phyloP scores from a whole-genome alignment of 1,140 invertebrate genomes.

The Papilio xuthus region DNA sequence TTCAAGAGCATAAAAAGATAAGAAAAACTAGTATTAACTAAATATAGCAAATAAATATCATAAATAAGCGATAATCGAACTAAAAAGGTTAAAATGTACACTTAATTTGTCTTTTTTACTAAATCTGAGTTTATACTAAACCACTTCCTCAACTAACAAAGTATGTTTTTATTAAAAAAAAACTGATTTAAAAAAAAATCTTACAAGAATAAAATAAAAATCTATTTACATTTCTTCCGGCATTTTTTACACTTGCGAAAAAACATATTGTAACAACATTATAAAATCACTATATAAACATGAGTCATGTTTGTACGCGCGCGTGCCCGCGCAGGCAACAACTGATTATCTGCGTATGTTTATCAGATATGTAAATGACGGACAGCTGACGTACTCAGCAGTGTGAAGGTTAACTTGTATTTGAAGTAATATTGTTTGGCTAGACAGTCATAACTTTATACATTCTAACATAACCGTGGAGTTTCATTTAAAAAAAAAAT shows the following conservation, averaged over 20 bases:
- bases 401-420: not conserved
- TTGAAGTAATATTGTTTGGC: too few relatives aligned
- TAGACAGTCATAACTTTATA: too few relatives aligned
- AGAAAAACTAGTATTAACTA: not conserved
- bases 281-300: conserved; percentile 6
- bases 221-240: conserved; percentile 66
- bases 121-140: too few relatives aligned
- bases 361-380: conserved; percentile 31
- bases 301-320: conserved; percentile 30
- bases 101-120: not conserved
- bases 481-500: too few relatives aligned
- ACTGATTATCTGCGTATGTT: conserved; percentile 5
- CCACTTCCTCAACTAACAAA: not conserved
- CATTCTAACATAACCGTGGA: too few relatives aligned
- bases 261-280: conserved; percentile 51
- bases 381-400: not conserved
- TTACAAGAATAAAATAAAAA: conserved; percentile 8
- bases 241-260: conserved; percentile 70
- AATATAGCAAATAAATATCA: not conserved
- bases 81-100: not conserved
- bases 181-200: too few relatives aligned
- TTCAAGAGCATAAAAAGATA: not conserved
- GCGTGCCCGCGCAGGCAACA: not conserved
- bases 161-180: too few relatives aligned
- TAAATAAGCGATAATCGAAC: not conserved